These are phyloP conservation scores for Ochlodes sylvanus DNA, from an alignment of 2,888 invertebrate genomes.

Conservation along the genomic window DNA sequence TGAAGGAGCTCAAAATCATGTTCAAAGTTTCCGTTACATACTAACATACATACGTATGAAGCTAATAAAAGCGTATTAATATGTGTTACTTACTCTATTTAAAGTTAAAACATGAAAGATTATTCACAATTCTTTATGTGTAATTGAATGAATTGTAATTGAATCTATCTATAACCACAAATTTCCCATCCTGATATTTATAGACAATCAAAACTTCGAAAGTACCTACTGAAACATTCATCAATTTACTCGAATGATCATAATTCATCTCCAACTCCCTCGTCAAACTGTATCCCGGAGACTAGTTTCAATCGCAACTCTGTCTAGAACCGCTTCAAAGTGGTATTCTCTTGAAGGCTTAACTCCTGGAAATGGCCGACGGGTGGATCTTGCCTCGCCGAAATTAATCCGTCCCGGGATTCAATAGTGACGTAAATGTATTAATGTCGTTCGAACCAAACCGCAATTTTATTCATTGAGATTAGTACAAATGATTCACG, in stretches of 20 bases:
- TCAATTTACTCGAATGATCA: constrained; percentile 57
- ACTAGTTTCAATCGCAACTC: constrained; percentile 78
- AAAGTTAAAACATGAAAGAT: too few species aligned
- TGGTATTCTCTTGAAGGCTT: constrained; percentile 70
- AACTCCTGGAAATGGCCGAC: constrained; percentile 68
- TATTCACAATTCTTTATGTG: too few species aligned
- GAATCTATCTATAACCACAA: too few species aligned
- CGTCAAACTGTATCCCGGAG: constrained; percentile 69
- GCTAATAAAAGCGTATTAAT: too few species aligned
- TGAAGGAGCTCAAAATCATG: too few species aligned
- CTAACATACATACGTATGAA: too few species aligned
- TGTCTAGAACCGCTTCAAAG: constrained; percentile 64
- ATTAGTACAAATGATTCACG: background rate
- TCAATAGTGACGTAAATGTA: constrained; percentile 55
- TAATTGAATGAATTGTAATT: too few species aligned
- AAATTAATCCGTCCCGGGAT: constrained; percentile 78
- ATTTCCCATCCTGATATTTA: too few species aligned
- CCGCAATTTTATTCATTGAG: constrained; percentile 26
- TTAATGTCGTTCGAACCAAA: constrained; percentile 55
- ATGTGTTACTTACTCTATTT: too few species aligned
- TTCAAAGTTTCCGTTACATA: too few species aligned
- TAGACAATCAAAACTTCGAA: constrained; percentile 15
- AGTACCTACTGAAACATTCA: constrained; percentile 16
- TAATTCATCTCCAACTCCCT: constrained; percentile 68
- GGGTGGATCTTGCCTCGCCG: constrained; percentile 72